Evolutionary conservation across 2,888 invertebrate genomes (phyloP), one percentile per base, ranked within the genome.

Genomic region (Pseudococcus viburni): DNA sequence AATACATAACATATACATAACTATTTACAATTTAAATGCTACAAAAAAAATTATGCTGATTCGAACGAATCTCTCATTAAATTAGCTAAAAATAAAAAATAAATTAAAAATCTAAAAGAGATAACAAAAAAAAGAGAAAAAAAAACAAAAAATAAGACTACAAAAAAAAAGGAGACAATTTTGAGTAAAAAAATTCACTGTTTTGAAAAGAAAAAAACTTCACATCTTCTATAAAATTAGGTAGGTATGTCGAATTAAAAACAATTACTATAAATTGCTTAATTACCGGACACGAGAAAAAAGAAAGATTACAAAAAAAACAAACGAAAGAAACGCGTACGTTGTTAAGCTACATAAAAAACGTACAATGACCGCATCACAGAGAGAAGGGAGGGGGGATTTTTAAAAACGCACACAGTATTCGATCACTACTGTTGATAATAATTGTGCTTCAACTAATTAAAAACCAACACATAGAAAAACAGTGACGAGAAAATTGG

Each of bases 11-110:
- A 84, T 84, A 84, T 26, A 84, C 51, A 22, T 51, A 46, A 48
- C 83, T 48, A 84, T 51, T 48, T 84, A 84, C 48, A 51, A 17
- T n/a, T 84, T 84, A 84, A 51, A 84, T 51, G 84, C 48, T 51
- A 85, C 77, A 59, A 84, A 84, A 85, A 85, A 85, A 59, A 85
- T 51, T 55, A 85, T 51, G 59, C 51, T 84, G 26, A 59, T 33
- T 33, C 19, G 12, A 59, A 8, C 42, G 48, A 85, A 85, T 55
- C 33, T 22, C 59, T 55, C 17, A 8, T 55, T 55, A n/a, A 55
- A 55, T 55, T 55, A 55, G 0, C 55, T 55, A 55, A 55, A 55
- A n/a, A 55, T 55, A 55, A 17, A 33, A 85, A 51, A 48, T 22
- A 85, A 55, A 85, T 77, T 33, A 33, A 85, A 85, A 85, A 85